These are phyloP conservation scores for Papilio glaucus DNA, from an alignment of 1,140 invertebrate species.

Conservation along the genomic window DNA sequence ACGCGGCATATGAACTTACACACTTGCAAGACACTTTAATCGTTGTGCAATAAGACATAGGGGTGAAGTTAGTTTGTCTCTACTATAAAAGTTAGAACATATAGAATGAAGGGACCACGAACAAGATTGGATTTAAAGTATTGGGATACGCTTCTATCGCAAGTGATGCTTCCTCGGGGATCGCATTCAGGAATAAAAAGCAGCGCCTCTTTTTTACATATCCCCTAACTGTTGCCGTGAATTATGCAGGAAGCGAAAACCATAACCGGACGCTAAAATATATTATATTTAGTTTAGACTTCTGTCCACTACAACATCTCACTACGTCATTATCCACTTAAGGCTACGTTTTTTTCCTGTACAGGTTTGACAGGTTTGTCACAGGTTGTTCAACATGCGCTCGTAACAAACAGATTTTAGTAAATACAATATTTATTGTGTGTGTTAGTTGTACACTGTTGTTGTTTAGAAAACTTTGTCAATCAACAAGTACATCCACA, in stretches of 20 bases:
- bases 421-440: no score
- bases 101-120: neutral
- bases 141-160: neutral
- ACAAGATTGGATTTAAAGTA: conserved; percentile 21
- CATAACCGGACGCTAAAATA: no score
- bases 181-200: neutral
- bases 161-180: neutral
- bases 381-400: no score
- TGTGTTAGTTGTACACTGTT: no score
- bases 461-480: no score
- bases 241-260: neutral
- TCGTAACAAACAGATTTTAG: no score
- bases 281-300: no score
- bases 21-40: neutral
- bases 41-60: neutral
- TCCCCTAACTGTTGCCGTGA: neutral
- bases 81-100: neutral
- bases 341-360: no score
- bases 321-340: no score
- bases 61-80: neutral
- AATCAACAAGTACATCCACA: no score
- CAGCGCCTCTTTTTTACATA: neutral
- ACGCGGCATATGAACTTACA: neutral
- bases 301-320: no score
- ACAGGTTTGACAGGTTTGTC: no score